Conservation (phyloP, 2,113 vertebrate genomes). For the Nannobrachium achirus region DNA sequence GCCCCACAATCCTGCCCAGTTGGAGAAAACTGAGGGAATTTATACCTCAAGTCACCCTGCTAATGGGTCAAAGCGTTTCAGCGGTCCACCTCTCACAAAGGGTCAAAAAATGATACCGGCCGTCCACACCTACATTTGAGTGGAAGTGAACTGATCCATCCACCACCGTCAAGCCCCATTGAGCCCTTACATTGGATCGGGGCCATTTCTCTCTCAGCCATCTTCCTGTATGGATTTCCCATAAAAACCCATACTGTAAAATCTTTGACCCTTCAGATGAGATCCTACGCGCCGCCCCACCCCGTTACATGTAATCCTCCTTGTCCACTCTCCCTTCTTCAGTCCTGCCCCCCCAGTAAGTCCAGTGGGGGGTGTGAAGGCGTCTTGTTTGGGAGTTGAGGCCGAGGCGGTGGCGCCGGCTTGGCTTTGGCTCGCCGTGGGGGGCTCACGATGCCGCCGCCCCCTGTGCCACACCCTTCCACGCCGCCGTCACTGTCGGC, state of each 20-base stretch:
- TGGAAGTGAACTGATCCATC: slow-evolving; percentile 11
- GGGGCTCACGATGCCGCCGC: slow-evolving; percentile 76
- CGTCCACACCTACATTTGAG: background rate
- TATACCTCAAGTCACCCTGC: background rate
- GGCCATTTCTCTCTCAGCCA: too few relatives aligned
- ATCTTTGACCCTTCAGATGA: slow-evolving; percentile 27
- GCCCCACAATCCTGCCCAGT: background rate
- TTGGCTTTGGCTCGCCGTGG: slow-evolving; percentile 74
- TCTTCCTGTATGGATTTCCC: too few relatives aligned
- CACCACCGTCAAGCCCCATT: background rate
- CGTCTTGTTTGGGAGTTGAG: slow-evolving; percentile 83
- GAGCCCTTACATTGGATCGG: too few relatives aligned
- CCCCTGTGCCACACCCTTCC: slow-evolving; percentile 48
- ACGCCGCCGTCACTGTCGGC: slow-evolving; percentile 76
- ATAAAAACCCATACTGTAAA: background rate
- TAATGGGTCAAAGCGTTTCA: slow-evolving; percentile 20
- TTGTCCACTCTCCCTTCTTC: slow-evolving; percentile 17
- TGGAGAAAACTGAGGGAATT: background rate
- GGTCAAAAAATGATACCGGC: background rate
- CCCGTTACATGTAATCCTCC: background rate
- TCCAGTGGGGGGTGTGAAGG: slow-evolving; percentile 71
- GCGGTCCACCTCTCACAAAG: slow-evolving; percentile 1
- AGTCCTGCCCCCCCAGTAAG: slow-evolving; percentile 66
- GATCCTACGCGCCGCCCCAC: background rate
- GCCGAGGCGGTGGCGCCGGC: slow-evolving; percentile 77